Evolutionary conservation across 2,113 vertebrate genomes (phyloP), one percentile per base, ranked within the genome.

Genomic region (Forbesichthys agassizii): DNA sequence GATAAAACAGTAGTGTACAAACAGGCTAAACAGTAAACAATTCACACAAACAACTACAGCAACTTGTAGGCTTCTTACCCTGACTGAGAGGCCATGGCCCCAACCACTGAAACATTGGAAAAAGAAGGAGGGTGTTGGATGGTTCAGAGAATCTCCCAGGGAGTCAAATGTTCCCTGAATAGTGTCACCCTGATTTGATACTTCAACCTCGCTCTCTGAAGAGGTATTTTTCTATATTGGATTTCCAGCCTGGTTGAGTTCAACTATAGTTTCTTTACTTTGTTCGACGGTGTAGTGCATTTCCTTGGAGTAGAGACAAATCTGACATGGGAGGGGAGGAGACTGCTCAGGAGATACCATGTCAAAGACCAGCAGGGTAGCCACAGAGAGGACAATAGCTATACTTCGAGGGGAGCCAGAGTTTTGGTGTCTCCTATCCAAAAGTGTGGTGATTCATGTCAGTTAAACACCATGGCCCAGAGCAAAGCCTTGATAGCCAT

Each of bases 71-170:
- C 77, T 74, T 83, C 92, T 93, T 92, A 93, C 93, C 92, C 93
- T 92, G 90, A 86, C 89, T 89, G 90, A 90, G 90, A 92, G 92
- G 91, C 92, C 91, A 92, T 92, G 89, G 89, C 86, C 89, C 83
- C 79, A 78, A 88, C 83, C 86, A 91, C 77, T 84, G 85, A 92
- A 90, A 89, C 92, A 94, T 93, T 90, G 88, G 90, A 86, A 92
- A 78, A 67, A 79, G 82, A 83, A 73, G 81, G 53, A 68, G 14
- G 59, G 33, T 14, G 83, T 73, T 80, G 80, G 82, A 69, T 71
- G 71, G 73, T 71, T 88, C 80, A 88, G 70, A 78, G 73, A 84
- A 89, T 87, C 80, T 88, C 83, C 83, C 82, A 78, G 70, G 75
- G 77, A 80, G 85, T 89, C 76, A 85, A 73, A 90, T 82, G 86